Base-by-base conservation (phyloP, 2,888 invertebrate species). In the Megastigmus dorsalis region DNA sequence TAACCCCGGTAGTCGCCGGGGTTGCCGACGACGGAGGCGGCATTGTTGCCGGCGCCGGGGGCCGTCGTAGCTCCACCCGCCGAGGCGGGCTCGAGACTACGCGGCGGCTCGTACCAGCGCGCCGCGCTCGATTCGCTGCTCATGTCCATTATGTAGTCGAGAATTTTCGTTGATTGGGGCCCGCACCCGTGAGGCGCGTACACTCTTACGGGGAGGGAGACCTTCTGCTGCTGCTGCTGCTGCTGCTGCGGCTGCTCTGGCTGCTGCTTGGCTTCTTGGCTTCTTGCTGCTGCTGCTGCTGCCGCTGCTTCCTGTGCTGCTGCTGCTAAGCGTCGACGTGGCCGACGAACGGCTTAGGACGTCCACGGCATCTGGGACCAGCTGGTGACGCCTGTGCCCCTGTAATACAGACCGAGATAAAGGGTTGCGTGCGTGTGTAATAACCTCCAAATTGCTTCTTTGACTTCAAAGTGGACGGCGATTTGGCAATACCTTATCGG, bases 41-140 rank as follows among this genome's bases (percentile, higher is more conserved):
- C 57, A 77, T 78, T 43, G 77, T 78, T 70, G 79, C 79, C 84
- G 63, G 76, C 73, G 75, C 80, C 82, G 38, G 82, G 82, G 45
- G 80, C 82, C 38, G 82, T 81, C n/a, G 81, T 78, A 54, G 79
- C 77, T 33, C 82, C 82, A 52, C 79, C 80, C 74, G 82, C 50
- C 72, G 82, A 82, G 76, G 82, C 79, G 76, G 86, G 84, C 68
- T 87, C 87, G 79, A 87, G 81, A 75, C 85, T 82, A 78, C 88
- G 84, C 75, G 88, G 88, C 76, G 86, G 86, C 79, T 88, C 88
- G 82, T 88, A 88, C 88, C 88, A 88, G 79, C 87, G 84, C 76
- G 86, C 85, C 82, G 88, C 84, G 81, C 86, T 88, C 79, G 87
- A 88, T 82, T 87, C 88, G 84, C 88, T 88, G 83, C 87, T 88